Evolutionary conservation across 2,888 invertebrate species (phyloP), one percentile per base, ranked within the genome.

Genomic region (Aspidapion aeneum): DNA sequence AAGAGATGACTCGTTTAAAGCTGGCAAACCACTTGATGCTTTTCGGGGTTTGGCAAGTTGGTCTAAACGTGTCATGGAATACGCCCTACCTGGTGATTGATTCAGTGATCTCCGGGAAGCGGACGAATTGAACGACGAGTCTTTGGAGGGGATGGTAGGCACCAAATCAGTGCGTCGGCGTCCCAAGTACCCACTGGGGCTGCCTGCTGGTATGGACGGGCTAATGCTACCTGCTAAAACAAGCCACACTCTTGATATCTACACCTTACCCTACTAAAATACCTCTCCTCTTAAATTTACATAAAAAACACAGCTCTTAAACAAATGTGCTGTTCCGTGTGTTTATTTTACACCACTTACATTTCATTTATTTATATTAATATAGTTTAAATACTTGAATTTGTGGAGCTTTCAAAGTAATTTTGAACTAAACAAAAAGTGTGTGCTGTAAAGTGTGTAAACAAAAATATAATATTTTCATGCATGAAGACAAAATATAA

Each of bases 61-160:
- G 87, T 95, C 95, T 84, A 95, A 88, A 74, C 95, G 90, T 77
- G 94, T 91, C 94, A 95, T 94, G 81, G 94, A 94, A 84, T 91
- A 91, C 77, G 94, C 94, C 87, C 94, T 93, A 87, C 90, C 90
- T 90, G 87, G 87, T 74, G 78, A 80, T 68, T 79, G 77, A 70
- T 78, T 78, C 68, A 80, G 77, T 66, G 79, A 77, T 73, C 79
- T 83, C 72, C 78, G 78, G 71, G 83, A 82, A 72, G 83, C 78
- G 72, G 84, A 82, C 73, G 83, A 79, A 77, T 81, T 80, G 74
- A 83, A 82, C 67, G 82, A 80, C 73, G 81, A 79, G 75, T 89
- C 90, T 74, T 89, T 83, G 67, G 88, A 88, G 73, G 94, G 93
- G 80, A 92, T 86, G 73, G 94, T 94, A 70, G 95, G 95, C 84